phyloP scores from a whole-genome alignment of 1,140 invertebrate species.

The Nephotettix cincticeps region DNA sequence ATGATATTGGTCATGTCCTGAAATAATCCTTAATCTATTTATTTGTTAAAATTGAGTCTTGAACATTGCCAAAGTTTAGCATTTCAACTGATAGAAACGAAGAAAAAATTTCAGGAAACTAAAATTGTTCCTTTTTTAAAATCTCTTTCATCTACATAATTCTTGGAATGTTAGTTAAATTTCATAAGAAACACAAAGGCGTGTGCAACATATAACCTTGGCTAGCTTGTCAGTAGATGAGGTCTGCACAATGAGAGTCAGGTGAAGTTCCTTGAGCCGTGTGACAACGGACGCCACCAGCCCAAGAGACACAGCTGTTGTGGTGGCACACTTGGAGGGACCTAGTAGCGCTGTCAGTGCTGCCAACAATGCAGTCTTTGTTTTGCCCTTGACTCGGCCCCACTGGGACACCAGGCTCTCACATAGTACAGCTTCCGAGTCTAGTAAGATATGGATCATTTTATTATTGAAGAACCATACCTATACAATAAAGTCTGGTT shows the following conservation, averaged over 20 bases:
- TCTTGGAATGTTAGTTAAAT: too few species aligned
- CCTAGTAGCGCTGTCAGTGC: conserved; percentile 50
- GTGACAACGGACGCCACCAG: conserved; percentile 23
- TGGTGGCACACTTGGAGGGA: conserved; percentile 20
- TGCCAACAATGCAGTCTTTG: conserved; percentile 42
- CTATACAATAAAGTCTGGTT: too few species aligned
- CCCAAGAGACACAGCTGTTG: conserved; percentile 17
- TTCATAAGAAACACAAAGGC: too few species aligned
- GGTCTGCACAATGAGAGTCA: conserved; percentile 53
- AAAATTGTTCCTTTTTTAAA: too few species aligned
- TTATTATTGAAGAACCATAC: not conserved
- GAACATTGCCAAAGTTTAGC: too few species aligned
- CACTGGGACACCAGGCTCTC: conserved; percentile 2
- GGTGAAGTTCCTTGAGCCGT: conserved; percentile 37
- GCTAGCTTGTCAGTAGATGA: conserved; percentile 46
- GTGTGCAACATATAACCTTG: too few species aligned
- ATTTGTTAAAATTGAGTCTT: too few species aligned
- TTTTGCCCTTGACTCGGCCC: not conserved
- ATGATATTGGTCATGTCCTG: too few species aligned
- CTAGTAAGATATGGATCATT: not conserved
- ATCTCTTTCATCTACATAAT: too few species aligned
- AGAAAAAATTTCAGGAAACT: too few species aligned
- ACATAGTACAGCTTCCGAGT: not conserved
- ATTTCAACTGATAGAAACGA: too few species aligned
- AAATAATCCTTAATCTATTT: too few species aligned